Conservation (phyloP, 2,888 invertebrate species). For the Celastrina argiolus region DNA sequence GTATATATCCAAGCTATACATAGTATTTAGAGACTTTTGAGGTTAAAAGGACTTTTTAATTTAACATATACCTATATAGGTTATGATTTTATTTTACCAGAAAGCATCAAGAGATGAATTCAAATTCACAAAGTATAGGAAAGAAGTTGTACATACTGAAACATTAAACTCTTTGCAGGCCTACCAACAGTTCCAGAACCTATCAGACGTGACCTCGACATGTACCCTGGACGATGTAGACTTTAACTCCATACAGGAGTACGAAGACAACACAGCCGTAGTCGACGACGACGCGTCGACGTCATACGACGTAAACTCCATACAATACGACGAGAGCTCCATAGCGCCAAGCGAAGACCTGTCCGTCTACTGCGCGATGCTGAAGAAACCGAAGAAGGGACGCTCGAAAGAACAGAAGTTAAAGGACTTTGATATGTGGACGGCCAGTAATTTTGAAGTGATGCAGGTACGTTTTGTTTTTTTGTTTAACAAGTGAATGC, state of each 20-base stretch:
- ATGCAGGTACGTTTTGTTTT: conserved; percentile 61
- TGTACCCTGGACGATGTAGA: conserved; percentile 45
- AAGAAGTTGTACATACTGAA: neutral
- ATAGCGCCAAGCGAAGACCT: conserved; percentile 56
- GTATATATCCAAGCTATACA: too few species aligned
- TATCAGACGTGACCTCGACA: conserved; percentile 43
- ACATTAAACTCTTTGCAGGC: neutral
- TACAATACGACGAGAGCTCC: conserved; percentile 51
- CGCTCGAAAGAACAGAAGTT: conserved; percentile 48
- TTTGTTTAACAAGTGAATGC: too few species aligned
- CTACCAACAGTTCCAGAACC: conserved; percentile 49
- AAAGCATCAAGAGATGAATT: too few species aligned
- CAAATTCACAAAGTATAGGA: too few species aligned
- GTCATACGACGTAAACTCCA: conserved; percentile 50
- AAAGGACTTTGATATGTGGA: conserved; percentile 66
- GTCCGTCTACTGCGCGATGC: conserved; percentile 54
- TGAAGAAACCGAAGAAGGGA: conserved; percentile 57
- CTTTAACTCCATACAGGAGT: conserved; percentile 30
- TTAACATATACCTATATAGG: too few species aligned
- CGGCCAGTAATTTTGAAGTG: conserved; percentile 60
- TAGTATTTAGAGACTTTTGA: too few species aligned
- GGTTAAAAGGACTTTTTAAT: too few species aligned
- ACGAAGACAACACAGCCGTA: conserved; percentile 34
- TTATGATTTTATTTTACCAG: too few species aligned
- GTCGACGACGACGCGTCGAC: conserved; percentile 51